Evolutionary conservation across 2,888 invertebrate genomes (phyloP).

Genomic region (Buathra laborator): DNA sequence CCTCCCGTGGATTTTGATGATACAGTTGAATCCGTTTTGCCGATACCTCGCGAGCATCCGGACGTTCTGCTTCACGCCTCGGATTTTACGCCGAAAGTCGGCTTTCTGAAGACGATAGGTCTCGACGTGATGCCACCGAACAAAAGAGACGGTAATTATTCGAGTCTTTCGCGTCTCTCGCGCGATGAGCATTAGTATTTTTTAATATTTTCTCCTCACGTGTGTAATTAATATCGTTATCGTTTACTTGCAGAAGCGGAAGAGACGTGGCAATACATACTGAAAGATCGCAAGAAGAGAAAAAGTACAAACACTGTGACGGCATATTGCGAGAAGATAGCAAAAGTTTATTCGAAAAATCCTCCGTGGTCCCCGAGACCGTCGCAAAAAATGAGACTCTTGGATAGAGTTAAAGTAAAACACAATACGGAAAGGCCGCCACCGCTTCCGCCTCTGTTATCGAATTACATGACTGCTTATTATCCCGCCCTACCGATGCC

Average conservation of each 20-base stretch:
- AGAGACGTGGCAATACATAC: slow-evolving; percentile 88
- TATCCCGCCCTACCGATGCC: slow-evolving; percentile 77
- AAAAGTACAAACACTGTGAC: slow-evolving; percentile 86
- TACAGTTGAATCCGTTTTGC: slow-evolving; percentile 85
- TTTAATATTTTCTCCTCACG: slow-evolving; percentile 1
- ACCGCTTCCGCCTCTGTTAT: slow-evolving; percentile 80
- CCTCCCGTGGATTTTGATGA: slow-evolving; percentile 81
- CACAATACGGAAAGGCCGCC: slow-evolving; percentile 77
- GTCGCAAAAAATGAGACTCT: slow-evolving; percentile 80
- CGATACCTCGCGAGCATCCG: slow-evolving; percentile 86
- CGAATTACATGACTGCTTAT: slow-evolving; percentile 77
- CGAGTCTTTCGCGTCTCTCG: slow-evolving; percentile 10
- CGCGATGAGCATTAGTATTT: slow-evolving; percentile 19
- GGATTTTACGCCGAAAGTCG: slow-evolving; percentile 87
- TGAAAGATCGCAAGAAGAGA: slow-evolving; percentile 88
- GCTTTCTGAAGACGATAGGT: slow-evolving; percentile 87
- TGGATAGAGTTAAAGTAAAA: slow-evolving; percentile 80
- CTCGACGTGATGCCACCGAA: slow-evolving; percentile 87
- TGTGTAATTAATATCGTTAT: not conserved
- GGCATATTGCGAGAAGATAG: slow-evolving; percentile 85
- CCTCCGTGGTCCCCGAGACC: slow-evolving; percentile 79
- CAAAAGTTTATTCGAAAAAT: slow-evolving; percentile 80
- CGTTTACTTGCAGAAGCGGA: slow-evolving; percentile 87
- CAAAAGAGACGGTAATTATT: slow-evolving; percentile 87
- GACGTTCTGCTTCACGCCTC: slow-evolving; percentile 85